Evolutionary conservation across 2,113 vertebrate species (phyloP).

Genomic region (Chlorodrepanis virens): DNA sequence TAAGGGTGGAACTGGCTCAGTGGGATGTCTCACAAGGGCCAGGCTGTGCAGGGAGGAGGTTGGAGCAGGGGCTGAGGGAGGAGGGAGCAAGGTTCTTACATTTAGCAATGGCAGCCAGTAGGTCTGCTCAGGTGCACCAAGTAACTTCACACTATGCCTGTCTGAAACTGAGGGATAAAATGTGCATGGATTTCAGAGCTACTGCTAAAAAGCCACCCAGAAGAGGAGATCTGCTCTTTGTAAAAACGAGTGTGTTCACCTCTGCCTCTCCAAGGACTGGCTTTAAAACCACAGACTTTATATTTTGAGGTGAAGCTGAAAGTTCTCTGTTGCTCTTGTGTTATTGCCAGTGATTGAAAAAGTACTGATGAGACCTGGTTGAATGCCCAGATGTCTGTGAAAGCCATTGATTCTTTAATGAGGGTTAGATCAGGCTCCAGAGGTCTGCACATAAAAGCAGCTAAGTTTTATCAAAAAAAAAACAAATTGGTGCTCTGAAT

Average conservation of each 20-base stretch:
- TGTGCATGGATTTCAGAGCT: not conserved
- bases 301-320: not conserved
- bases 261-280: not conserved
- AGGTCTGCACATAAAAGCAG: not conserved
- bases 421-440: not conserved
- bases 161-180: not conserved
- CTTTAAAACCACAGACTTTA: not conserved
- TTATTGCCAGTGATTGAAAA: not conserved
- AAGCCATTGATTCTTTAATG: not conserved
- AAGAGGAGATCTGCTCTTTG: not conserved
- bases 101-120: too few species aligned
- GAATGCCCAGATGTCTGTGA: not conserved
- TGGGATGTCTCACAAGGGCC: not conserved
- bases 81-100: not conserved
- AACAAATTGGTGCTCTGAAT: not conserved
- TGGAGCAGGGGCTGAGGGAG: not conserved
- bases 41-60: not conserved
- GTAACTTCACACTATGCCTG: fast-evolving
- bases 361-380: not conserved
- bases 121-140: not conserved
- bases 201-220: not conserved
- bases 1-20: not conserved
- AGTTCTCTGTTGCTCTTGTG: not conserved
- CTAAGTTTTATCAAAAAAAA: not conserved
- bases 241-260: not conserved